phyloP scores from a whole-genome alignment of 1,140 invertebrate species.

The Orchestia grillus region DNA sequence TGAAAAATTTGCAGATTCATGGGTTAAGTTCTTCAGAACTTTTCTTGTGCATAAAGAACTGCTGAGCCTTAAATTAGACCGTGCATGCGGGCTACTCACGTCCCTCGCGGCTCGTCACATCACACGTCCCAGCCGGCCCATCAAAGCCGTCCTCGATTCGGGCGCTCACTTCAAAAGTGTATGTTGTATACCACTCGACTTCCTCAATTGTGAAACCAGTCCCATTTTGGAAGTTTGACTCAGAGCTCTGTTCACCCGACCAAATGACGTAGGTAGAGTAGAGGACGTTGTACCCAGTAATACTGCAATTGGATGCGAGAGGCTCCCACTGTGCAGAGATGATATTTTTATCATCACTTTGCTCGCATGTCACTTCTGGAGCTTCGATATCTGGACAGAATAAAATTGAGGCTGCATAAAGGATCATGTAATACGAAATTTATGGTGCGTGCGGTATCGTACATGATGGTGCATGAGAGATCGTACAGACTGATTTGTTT shows the following conservation, averaged over 20 bases:
- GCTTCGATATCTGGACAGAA: background rate
- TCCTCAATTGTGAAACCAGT: too few species aligned
- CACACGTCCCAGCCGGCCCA: background rate
- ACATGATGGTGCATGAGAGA: too few species aligned
- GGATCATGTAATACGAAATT: background rate
- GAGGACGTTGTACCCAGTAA: background rate
- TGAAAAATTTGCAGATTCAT: too few species aligned
- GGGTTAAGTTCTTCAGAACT: too few species aligned
- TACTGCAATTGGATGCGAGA: background rate
- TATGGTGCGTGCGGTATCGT: background rate
- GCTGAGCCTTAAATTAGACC: too few species aligned
- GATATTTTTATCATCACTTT: background rate
- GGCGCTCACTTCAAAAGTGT: too few species aligned
- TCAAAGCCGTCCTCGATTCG: background rate
- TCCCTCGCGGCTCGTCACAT: background rate
- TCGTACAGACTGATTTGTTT: too few species aligned
- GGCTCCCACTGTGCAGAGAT: background rate
- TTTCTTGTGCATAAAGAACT: too few species aligned
- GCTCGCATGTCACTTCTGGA: background rate
- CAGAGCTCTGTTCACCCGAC: background rate
- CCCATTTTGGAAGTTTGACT: too few species aligned
- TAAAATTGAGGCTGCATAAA: background rate
- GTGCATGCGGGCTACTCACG: too few species aligned
- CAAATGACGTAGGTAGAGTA: background rate
- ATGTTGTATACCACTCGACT: too few species aligned